Evolutionary conservation across 1,140 invertebrate genomes (phyloP).

Genomic region (Procambarus virginalis): DNA sequence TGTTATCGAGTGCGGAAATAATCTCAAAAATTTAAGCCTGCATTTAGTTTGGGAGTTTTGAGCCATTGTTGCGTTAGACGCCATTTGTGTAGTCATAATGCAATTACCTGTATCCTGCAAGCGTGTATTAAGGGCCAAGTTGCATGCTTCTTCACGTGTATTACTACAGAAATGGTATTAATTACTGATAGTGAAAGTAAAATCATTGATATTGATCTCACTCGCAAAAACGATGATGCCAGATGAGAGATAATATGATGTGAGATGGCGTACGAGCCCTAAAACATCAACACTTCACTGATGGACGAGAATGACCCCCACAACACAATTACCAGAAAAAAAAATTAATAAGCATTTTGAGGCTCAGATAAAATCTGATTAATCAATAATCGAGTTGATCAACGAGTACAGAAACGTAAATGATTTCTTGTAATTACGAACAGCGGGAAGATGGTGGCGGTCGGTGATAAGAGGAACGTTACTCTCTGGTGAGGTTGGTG

Average conservation of each 20-base stretch:
- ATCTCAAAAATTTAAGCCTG: too few species aligned
- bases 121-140: too few species aligned
- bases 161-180: too few species aligned
- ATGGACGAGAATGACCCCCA: constrained; percentile 26
- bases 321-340: constrained; percentile 23
- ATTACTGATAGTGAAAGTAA: background rate
- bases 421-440: constrained; percentile 37
- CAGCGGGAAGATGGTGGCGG: constrained; percentile 5
- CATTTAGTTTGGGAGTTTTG: too few species aligned
- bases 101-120: too few species aligned
- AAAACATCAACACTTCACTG: too few species aligned
- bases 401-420: constrained; percentile 29
- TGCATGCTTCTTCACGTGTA: too few species aligned
- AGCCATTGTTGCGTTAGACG: too few species aligned
- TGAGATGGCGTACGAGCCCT: background rate
- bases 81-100: too few species aligned
- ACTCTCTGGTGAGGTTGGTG: too few species aligned
- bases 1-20: too few species aligned
- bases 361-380: constrained; percentile 36
- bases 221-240: background rate
- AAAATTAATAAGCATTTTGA: constrained; percentile 40
- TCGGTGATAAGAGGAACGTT: too few species aligned
- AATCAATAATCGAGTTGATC: constrained; percentile 53
- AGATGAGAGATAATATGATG: background rate
- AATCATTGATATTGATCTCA: background rate